phyloP scores from a whole-genome alignment of 2,113 vertebrate genomes.

The Oryzias celebensis region DNA sequence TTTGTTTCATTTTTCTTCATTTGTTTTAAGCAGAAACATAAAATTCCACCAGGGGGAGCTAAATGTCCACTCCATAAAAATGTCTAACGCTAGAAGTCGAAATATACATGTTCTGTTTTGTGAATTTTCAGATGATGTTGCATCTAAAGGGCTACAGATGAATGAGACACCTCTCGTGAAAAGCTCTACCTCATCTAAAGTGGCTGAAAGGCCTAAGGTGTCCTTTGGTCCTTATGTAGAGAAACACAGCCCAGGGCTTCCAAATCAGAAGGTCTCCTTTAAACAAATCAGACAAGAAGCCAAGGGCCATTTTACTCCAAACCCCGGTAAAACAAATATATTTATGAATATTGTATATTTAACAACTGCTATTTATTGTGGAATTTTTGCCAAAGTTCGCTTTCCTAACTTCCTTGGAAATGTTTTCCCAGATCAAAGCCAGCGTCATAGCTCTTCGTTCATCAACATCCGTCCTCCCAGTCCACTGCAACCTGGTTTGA shows the following conservation, averaged over 20 bases:
- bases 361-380: too few species aligned
- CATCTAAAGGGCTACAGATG: slow-evolving; percentile 31
- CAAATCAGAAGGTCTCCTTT: slow-evolving; percentile 34
- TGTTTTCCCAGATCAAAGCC: slow-evolving; percentile 45
- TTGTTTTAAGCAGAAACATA: background rate
- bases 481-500: slow-evolving; percentile 45
- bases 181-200: slow-evolving; percentile 32
- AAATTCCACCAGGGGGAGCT: slow-evolving; percentile 51
- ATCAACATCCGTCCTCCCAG: slow-evolving; percentile 57
- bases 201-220: slow-evolving; percentile 53
- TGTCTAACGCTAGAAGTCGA: background rate
- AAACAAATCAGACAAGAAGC: slow-evolving; percentile 35
- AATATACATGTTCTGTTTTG: slow-evolving; percentile 14
- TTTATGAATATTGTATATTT: too few species aligned
- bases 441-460: slow-evolving; percentile 23
- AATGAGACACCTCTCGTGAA: slow-evolving; percentile 18
- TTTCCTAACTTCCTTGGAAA: background rate
- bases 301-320: slow-evolving; percentile 56
- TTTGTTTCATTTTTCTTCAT: too few species aligned
- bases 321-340: slow-evolving; percentile 61
- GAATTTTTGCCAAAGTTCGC: background rate
- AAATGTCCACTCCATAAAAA: slow-evolving; percentile 1
- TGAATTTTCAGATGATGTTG: slow-evolving; percentile 36
- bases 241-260: slow-evolving; percentile 32
- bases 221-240: slow-evolving; percentile 53